Percentiles rank a stretch among this genome's conserved stretches.
phyloP scores from a whole-genome alignment of 2,113 vertebrate species.

The Epinephelus lanceolatus region DNA sequence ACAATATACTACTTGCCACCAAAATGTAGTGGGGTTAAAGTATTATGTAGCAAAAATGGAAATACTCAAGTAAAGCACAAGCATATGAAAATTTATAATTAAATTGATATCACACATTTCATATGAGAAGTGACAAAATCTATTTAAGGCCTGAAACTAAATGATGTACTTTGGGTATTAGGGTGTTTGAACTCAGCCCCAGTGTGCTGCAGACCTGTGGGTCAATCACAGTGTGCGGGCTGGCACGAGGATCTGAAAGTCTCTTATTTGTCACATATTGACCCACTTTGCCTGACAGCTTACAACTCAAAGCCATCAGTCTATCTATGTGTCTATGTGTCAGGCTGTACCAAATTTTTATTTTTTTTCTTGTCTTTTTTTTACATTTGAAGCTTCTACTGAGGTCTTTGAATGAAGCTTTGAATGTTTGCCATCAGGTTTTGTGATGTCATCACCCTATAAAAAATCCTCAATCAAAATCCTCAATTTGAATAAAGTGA shows the following conservation, averaged over 20 bases:
- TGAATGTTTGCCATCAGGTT: too few species aligned
- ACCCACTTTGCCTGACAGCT: conserved; percentile 78
- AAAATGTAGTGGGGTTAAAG: neutral
- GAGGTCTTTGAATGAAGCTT: too few species aligned
- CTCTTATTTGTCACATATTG: conserved; percentile 79
- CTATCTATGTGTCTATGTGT: conserved; percentile 29
- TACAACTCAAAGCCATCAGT: conserved; percentile 68
- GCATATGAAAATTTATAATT: neutral
- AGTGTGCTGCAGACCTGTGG: conserved; percentile 44
- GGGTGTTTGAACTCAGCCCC: conserved; percentile 27
- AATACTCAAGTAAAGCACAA: neutral
- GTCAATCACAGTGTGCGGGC: conserved; percentile 51
- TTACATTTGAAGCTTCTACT: too few species aligned
- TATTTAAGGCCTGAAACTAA: conserved; percentile 26
- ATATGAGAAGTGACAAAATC: neutral
- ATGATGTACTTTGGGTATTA: conserved; percentile 29
- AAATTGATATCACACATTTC: conserved; percentile 15
- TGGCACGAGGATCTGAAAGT: conserved; percentile 64
- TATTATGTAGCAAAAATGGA: neutral
- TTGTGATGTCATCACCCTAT: too few species aligned
- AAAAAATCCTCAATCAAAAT: too few species aligned
- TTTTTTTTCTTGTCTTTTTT: too few species aligned
- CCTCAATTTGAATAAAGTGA: too few species aligned
- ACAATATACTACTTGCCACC: neutral
- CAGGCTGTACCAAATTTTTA: too few species aligned